Evolutionary conservation across 2,797 vertebrate species (phyloP).

Genomic region (Leucoraja ocellata): DNA sequence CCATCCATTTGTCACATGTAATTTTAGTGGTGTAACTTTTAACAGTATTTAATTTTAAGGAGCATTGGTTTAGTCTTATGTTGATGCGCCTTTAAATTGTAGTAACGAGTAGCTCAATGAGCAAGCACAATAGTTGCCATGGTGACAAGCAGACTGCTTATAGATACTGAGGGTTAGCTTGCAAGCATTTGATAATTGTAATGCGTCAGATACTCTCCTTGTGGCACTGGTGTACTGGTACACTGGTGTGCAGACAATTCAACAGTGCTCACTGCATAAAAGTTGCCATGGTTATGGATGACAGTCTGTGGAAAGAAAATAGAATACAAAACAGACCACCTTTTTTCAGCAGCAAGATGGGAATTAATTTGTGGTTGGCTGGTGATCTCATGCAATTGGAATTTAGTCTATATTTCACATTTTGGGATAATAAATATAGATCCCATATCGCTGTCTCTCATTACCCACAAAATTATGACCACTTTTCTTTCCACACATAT

Average conservation of each 20-base stretch:
- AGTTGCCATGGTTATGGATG: slow-evolving; percentile 33
- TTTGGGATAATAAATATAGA: no score
- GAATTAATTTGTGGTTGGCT: not conserved
- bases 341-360: not conserved
- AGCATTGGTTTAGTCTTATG: not conserved
- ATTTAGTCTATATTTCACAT: not conserved
- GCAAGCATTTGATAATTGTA: not conserved
- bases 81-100: slow-evolving; percentile 14
- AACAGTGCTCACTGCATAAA: not conserved
- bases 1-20: not conserved
- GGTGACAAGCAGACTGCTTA: not conserved
- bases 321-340: not conserved
- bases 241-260: not conserved
- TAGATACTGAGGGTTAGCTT: not conserved
- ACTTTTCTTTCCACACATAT: not conserved
- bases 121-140: slow-evolving; percentile 13
- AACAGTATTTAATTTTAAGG: not conserved
- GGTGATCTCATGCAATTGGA: not conserved
- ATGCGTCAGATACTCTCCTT: not conserved
- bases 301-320: not conserved
- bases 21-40: not conserved
- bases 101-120: not conserved
- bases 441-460: not conserved
- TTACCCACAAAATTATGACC: not conserved
- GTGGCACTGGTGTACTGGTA: not conserved